phyloP scores from a whole-genome alignment of 2,888 invertebrate species.

The Rhamphomyia laevipes region DNA sequence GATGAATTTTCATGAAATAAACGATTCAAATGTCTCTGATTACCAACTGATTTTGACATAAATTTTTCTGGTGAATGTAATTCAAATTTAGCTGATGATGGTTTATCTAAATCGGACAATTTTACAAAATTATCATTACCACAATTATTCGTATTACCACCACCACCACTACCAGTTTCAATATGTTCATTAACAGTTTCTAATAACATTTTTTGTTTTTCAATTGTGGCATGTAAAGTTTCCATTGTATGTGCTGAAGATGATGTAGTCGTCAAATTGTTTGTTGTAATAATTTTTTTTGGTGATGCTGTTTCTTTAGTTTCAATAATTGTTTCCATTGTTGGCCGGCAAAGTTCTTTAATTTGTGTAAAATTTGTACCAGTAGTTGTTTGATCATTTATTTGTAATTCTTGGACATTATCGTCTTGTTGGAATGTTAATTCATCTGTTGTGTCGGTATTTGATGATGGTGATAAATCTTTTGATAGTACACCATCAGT shows the following conservation, averaged over 20 bases:
- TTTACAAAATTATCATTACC: conserved; percentile 53
- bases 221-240: conserved; percentile 29
- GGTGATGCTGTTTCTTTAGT: conserved; percentile 36
- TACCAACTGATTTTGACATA: conserved; percentile 35
- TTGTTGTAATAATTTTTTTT: conserved; percentile 23
- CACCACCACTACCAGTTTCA: conserved; percentile 21
- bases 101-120: conserved; percentile 67
- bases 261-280: conserved; percentile 10
- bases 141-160: conserved; percentile 37
- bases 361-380: conserved; percentile 7
- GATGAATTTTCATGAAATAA: conserved; percentile 29
- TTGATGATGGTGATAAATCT: conserved; percentile 35
- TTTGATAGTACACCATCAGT: conserved; percentile 37
- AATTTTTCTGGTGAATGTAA: conserved; percentile 32
- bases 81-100: conserved; percentile 39
- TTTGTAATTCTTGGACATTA: conserved; percentile 14
- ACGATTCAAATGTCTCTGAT: conserved; percentile 31
- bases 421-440: conserved; percentile 38
- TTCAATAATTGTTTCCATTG: conserved; percentile 38
- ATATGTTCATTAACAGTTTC: conserved; percentile 35
- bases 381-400: not conserved
- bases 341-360: conserved; percentile 27
- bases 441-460: conserved; percentile 35
- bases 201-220: conserved; percentile 34
- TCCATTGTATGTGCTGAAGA: conserved; percentile 30